Base-by-base conservation (phyloP, 2,888 invertebrate genomes). In the Tachina grossa region DNA sequence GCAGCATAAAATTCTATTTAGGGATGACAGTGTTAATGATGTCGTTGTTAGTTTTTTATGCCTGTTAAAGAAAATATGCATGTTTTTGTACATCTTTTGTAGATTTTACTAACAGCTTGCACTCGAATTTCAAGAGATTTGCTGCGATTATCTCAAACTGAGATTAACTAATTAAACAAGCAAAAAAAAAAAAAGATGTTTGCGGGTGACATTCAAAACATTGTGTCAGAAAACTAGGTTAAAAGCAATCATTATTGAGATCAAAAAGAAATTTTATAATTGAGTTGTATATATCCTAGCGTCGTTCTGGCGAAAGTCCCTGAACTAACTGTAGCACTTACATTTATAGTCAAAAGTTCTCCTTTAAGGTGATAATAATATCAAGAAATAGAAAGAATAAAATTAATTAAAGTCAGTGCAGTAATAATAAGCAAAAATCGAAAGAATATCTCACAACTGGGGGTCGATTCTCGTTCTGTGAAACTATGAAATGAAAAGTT, bases 11-110 rank as follows among this genome's bases (percentile, higher is more conserved):
- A 47, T 63, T 55, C 63, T 39, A 63, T 55, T 79, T 71, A 19
- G n/a, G 53, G 78, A 57, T 65, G 63, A 57, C 55, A 65, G 55
- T 79, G 63, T 63, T 65, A 72, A 72, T 65, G 65, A 53, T 63
- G 39, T 55, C 45, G 39, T 45, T 71, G 43, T 49, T 69, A 1
- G 14, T 68, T 53, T 53, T 59, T 22, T 68, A 16, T 47, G 14
- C 10, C 63, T 41, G 14, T 49, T 47, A 10, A 13, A 31, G 43
- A 1, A 65, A 47, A 13, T 16, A 51, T 31, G 31, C 2, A 31
- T 6, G 6, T 6, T 0, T 31, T 0, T 31, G 1, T 31, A 14
- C 53, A 39, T 61, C 16, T 51, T 74, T 47, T 39, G 14, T 9
- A 61, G 14, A 61, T 74, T 61, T 61, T 14, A 14, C 45, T 19